Base-by-base conservation (phyloP, 92 coral and sea anemone genomes). In the Hydrozoanthus gracilis region DNA sequence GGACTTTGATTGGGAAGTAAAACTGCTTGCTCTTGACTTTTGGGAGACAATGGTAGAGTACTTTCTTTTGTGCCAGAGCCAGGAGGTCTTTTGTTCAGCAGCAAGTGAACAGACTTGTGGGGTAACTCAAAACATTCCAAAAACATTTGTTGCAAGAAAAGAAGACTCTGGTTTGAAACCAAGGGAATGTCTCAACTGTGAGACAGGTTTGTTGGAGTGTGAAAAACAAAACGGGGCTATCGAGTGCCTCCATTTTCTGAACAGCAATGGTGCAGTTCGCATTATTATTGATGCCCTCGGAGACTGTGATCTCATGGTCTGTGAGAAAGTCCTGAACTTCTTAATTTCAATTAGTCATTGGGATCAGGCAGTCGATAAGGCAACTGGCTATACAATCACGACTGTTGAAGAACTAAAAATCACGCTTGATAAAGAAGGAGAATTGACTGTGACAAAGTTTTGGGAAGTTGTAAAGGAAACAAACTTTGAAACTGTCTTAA, bases 1-100 rank as follows among this genome's bases (percentile, higher is more conserved):
- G 83, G 99, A 97, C 73, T 95, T 97, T 88, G 99, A 97, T 82
- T 97, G 99, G 99, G 99, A 97, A 69, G 99, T 97, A 1, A 97
- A 97, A 87, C 54, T 95, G 5, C 94, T 95, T 20, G 98, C 78
- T 3, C 80, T 97, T 78, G 83, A 90, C n/a, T 88, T 93, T 64
- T 89, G 94, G 89, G 91, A 92, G 71, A 89, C 91, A 8, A 60
- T 97, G 13, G 86, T 93, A 1, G 68, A 74, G 44, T 69, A 13
- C 62, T 87, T 86, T 48, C 17, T 46, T 8, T 20, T 7, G 4
- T 51, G 51, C 11, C 9, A n/a, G 44, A 69, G 49, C 35, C 58
- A 3, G 9, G 5, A 11, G 55, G 0, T 7, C 6, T 4, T 2
- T 7, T 45, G 73, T 48, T 66, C 74, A 13, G 13, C 18, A 27